phyloP scores from a whole-genome alignment of 2,888 invertebrate genomes.

The Mythimna impura region DNA sequence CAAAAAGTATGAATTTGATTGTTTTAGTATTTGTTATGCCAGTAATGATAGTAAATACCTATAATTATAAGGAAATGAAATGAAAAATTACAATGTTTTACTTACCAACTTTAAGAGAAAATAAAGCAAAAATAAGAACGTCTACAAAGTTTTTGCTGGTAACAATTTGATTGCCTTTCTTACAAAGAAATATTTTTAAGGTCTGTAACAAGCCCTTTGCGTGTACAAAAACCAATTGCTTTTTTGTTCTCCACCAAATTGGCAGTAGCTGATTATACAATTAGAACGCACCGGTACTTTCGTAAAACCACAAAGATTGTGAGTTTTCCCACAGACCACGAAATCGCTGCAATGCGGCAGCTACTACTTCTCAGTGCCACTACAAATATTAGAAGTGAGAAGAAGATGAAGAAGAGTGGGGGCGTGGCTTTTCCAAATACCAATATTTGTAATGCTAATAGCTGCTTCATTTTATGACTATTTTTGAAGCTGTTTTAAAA shows the following conservation, averaged over 20 bases:
- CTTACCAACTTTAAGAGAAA: neutral
- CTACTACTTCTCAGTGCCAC: too few relatives aligned
- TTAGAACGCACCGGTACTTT: conserved; percentile 42
- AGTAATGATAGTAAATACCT: conserved; percentile 19
- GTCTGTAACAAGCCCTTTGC: conserved; percentile 27
- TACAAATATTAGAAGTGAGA: too few relatives aligned
- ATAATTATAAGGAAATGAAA: conserved; percentile 31
- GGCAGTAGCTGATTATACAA: conserved; percentile 49
- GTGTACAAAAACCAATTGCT: neutral
- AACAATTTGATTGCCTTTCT: conserved; percentile 24
- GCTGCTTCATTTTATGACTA: too few relatives aligned
- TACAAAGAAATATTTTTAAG: conserved; percentile 3
- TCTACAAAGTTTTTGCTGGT: conserved; percentile 6
- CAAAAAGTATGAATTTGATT: conserved; percentile 16
- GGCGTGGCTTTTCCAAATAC: too few relatives aligned
- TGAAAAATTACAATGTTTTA: conserved; percentile 7
- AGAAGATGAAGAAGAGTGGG: too few relatives aligned
- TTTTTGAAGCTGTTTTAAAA: too few relatives aligned
- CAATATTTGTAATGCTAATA: too few relatives aligned
- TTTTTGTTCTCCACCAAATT: conserved; percentile 45
- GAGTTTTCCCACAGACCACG: neutral
- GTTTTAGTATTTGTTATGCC: conserved; percentile 14
- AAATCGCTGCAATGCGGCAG: neutral
- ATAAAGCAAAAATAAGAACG: conserved; percentile 16
- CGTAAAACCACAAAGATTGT: conserved; percentile 57